Base-by-base conservation (phyloP, 2,113 vertebrate genomes). In the Percina caprodes region DNA sequence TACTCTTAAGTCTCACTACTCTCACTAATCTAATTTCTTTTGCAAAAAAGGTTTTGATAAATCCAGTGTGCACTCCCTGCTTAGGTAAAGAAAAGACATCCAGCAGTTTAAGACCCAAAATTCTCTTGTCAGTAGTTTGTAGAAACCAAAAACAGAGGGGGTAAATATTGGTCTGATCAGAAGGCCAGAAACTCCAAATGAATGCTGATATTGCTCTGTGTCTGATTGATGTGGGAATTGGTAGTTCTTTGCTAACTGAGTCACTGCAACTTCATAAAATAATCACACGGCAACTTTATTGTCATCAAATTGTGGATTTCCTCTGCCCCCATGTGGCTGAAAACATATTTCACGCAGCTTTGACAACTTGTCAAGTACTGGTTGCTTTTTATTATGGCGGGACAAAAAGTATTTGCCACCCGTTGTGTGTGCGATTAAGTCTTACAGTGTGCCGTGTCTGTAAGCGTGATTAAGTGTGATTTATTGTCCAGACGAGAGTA, bases 261-360 rank as follows among this genome's bases (percentile, higher is more conserved):
- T 48, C 45, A 23, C 33, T 11, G 12, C 12, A 63, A 65, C 39
- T 30, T 45, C 8, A 13, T 33, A n/a, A 56, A 71, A 63, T 39
- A 1, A 55, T 15, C 58, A n/a, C 6, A 49, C 1, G 16, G 24
- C 19, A 56, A 42, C 11, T 4, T 59, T 60, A 21, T 21, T 11
- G 18, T 15, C 21, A 59, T 80, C 5, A n/a, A 18, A 51, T 10
- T 11, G 49, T 79, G 45, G 60, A 3, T 61, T 48, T 78, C 58
- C 35, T 65, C 74, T 77, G 88, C 89, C 90, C 55, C 66, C 88
- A 1, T 46, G 83, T 89, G 92, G 85, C 63, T 19, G 23, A 39
- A 70, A 8, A 45, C n/a, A 24, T 0, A 56, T 24, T 1, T n/a
- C 21, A 54, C 6, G 16, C 69, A 51, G 65, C 45, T 7, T 45